These are phyloP conservation scores for Prunella himalayana DNA, from an alignment of 2,113 vertebrate genomes.

Conservation along the genomic window DNA sequence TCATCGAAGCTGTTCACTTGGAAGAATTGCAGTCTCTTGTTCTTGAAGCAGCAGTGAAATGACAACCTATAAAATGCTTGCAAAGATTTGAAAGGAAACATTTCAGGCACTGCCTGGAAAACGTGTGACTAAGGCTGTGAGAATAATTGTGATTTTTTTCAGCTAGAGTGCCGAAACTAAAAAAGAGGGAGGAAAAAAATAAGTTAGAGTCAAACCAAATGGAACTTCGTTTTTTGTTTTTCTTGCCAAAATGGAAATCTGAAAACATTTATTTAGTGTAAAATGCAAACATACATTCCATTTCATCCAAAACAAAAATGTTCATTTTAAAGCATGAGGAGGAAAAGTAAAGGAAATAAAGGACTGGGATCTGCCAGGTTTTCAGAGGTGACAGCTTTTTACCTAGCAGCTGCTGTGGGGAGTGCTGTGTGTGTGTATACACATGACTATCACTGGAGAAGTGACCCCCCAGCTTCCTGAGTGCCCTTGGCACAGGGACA, in stretches of 20 bases:
- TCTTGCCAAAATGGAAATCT: conserved; percentile 66
- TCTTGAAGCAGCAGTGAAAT: conserved; percentile 55
- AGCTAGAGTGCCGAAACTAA: conserved; percentile 55
- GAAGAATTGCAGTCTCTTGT: conserved; percentile 53
- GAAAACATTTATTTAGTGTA: conserved; percentile 69
- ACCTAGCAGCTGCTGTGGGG: not conserved
- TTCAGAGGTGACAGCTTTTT: conserved; percentile 24
- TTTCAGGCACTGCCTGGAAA: conserved; percentile 56
- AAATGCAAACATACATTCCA: conserved; percentile 68
- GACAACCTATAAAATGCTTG: conserved; percentile 66
- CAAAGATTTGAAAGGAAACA: conserved; percentile 63
- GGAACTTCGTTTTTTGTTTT: conserved; percentile 58
- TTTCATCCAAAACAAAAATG: conserved; percentile 66
- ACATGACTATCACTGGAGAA: not conserved
- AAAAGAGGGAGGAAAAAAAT: conserved; percentile 58
- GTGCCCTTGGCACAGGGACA: not conserved
- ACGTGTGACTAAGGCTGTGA: conserved; percentile 65
- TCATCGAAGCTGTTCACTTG: conserved; percentile 56
- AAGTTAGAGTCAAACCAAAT: conserved; percentile 64
- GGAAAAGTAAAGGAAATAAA: conserved; percentile 34
- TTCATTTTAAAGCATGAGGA: conserved; percentile 53
- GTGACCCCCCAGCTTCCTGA: not conserved
- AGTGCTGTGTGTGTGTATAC: not conserved
- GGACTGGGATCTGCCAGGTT: conserved; percentile 21
- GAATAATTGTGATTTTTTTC: conserved; percentile 58